phyloP scores from a whole-genome alignment of 2,113 vertebrate genomes.

The Callaeas wilsoni region DNA sequence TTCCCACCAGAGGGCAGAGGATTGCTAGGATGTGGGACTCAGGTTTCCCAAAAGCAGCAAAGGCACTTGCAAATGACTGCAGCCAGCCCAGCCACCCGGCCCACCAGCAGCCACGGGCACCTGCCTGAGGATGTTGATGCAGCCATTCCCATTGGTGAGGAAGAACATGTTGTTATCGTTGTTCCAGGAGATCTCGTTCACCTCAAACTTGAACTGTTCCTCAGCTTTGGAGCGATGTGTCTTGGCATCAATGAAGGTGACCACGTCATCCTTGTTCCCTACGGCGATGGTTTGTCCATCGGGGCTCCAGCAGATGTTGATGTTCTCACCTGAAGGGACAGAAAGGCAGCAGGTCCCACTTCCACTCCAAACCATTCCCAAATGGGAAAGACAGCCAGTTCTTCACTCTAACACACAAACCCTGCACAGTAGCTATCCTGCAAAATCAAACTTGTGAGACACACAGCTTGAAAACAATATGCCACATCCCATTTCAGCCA shows the following conservation, averaged over 20 bases:
- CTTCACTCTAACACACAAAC: background rate
- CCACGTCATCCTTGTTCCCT: slow-evolving; percentile 98
- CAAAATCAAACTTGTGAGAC: background rate
- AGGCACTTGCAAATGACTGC: background rate
- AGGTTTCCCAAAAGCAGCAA: background rate
- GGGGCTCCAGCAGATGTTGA: slow-evolving; percentile 99
- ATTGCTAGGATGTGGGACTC: background rate
- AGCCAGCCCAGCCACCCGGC: background rate
- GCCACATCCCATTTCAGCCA: background rate
- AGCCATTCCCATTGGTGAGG: slow-evolving; percentile 95
- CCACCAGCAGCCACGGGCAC: background rate
- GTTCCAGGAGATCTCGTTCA: slow-evolving; percentile 99
- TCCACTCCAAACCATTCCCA: background rate
- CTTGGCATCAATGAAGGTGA: slow-evolving; percentile 97
- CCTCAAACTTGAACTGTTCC: slow-evolving; percentile 98
- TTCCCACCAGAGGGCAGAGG: background rate
- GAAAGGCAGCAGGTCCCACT: background rate
- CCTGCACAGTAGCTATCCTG: background rate
- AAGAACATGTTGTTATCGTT: slow-evolving; percentile 99
- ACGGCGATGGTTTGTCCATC: slow-evolving; percentile 97
- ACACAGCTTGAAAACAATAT: background rate
- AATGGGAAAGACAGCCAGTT: background rate
- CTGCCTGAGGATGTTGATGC: slow-evolving; percentile 97
- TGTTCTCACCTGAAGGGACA: slow-evolving; percentile 87
- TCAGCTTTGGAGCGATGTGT: slow-evolving; percentile 91